Conservation (phyloP, 2,797 vertebrate species). For the Paguma larvata region DNA sequence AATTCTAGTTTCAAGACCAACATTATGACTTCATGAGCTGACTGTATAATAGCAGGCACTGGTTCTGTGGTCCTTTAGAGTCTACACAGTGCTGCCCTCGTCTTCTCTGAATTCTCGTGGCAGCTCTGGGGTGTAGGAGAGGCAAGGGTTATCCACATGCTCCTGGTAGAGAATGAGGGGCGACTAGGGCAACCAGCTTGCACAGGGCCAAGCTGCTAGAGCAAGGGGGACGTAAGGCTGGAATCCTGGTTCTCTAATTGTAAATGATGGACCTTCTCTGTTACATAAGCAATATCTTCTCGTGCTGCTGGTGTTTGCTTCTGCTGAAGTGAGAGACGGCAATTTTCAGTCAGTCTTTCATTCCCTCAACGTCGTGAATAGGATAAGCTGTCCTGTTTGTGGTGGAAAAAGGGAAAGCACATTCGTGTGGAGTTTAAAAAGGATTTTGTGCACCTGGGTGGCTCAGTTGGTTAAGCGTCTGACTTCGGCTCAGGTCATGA, state of each 20-base stretch:
- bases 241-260: neutral
- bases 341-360: neutral
- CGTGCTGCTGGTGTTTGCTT: neutral
- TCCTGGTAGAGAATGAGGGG: neutral
- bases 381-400: neutral
- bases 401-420: neutral
- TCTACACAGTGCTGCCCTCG: neutral
- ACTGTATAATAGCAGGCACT: neutral
- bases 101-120: neutral
- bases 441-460: neutral
- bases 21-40: constrained; percentile 47
- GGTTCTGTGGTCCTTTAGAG: neutral
- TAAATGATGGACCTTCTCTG: neutral
- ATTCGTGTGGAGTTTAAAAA: neutral
- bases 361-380: neutral
- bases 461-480: too few relatives aligned
- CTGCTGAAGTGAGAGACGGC: neutral
- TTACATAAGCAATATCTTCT: neutral
- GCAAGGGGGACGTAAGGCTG: neutral
- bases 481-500: too few relatives aligned
- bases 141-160: neutral
- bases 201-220: neutral
- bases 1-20: constrained; percentile 61
- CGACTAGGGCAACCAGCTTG: neutral
- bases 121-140: neutral